Conservation (phyloP, 2,797 vertebrate species). For the Lacerta viridis region DNA sequence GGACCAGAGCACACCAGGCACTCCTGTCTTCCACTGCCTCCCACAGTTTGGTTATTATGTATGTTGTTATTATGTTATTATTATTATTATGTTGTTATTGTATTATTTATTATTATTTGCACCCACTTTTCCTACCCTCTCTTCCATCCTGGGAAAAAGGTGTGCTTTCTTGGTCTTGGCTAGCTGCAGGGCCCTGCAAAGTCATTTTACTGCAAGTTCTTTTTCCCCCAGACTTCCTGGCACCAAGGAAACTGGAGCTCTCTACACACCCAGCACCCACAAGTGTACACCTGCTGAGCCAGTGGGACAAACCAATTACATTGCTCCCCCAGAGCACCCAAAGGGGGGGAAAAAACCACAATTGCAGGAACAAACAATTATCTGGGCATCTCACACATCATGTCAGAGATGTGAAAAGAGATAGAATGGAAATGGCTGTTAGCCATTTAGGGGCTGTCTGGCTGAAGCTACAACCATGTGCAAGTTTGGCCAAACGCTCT, state of each 20-base stretch:
- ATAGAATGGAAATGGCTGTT: neutral
- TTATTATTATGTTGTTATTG: no score
- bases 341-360: neutral
- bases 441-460: neutral
- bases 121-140: neutral
- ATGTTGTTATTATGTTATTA: no score
- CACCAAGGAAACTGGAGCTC: conserved; percentile 20
- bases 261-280: neutral
- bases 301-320: neutral
- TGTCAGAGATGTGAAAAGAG: neutral
- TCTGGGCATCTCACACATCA: neutral
- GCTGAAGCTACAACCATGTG: neutral
- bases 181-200: conserved; percentile 1
- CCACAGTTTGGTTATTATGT: neutral
- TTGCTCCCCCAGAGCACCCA: neutral
- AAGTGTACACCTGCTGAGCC: neutral
- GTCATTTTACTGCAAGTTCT: neutral
- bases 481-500: neutral
- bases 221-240: conserved; percentile 24
- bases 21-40: no score
- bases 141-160: neutral
- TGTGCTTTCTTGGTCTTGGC: neutral
- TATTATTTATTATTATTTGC: no score
- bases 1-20: no score
- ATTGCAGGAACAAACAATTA: neutral